These are phyloP conservation scores for Cerastis rubricosa DNA, from an alignment of 2,888 invertebrate species.

Conservation along the genomic window DNA sequence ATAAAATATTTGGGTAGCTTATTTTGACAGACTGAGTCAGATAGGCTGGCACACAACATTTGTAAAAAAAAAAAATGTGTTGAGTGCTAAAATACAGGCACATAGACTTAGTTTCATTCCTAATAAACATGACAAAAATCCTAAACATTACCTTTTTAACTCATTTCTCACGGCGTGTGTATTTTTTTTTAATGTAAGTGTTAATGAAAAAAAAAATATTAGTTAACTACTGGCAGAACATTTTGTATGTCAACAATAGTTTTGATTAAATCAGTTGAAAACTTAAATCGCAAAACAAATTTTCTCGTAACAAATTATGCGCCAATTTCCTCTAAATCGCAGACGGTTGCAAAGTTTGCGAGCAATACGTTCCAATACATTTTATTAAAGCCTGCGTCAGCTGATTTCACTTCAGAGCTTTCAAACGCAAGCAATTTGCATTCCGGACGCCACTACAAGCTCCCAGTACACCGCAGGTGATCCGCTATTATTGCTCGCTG, in stretches of 20 bases:
- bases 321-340: not conserved
- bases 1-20: not conserved
- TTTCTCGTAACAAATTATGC: not conserved
- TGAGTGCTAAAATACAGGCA: not conserved
- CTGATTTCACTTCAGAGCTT: slow-evolving; percentile 14
- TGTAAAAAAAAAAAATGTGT: not conserved
- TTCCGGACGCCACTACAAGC: slow-evolving; percentile 1
- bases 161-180: not conserved
- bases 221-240: not conserved
- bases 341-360: not conserved
- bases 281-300: not conserved
- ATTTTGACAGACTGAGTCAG: not conserved
- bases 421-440: slow-evolving; percentile 14
- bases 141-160: not conserved
- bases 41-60: not conserved
- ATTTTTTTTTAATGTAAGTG: too few relatives aligned
- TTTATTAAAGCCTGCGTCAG: slow-evolving; percentile 30
- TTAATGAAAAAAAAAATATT: too few relatives aligned
- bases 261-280: not conserved
- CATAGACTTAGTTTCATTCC: not conserved
- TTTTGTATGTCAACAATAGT: not conserved
- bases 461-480: slow-evolving; percentile 17
- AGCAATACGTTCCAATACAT: slow-evolving; percentile 20
- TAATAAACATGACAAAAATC: not conserved
- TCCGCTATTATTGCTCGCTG: slow-evolving; percentile 13